These are phyloP conservation scores for Oscheius sp. DNA, from an alignment of 2,888 invertebrate species.

Conservation along the genomic window DNA sequence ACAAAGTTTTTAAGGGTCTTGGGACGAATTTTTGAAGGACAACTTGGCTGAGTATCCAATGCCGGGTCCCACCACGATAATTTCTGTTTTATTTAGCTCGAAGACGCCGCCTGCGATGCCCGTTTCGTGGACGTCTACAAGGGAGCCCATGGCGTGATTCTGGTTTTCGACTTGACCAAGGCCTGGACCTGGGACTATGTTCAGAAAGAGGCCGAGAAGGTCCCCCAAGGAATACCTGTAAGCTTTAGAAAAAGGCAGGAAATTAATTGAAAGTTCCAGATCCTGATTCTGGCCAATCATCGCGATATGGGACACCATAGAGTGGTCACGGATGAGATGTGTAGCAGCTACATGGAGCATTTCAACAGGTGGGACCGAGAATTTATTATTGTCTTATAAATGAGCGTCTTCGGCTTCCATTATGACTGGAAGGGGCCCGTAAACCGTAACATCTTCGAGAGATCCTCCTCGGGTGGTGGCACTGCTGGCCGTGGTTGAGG, in stretches of 20 bases:
- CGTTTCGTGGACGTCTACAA: conserved; percentile 96
- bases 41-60: no score
- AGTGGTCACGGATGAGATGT: conserved; percentile 79
- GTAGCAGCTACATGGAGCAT: conserved; percentile 46
- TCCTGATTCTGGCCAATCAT: conserved; percentile 91
- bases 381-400: conserved; percentile 1
- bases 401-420: neutral
- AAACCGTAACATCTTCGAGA: conserved; percentile 1
- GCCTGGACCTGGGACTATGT: conserved; percentile 96
- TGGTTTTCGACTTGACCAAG: conserved; percentile 94
- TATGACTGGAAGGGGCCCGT: neutral
- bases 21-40: no score
- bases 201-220: conserved; percentile 85
- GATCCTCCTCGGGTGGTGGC: conserved; percentile 11
- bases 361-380: conserved; percentile 44
- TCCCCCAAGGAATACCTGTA: conserved; percentile 76
- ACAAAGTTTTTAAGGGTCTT: no score
- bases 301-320: conserved; percentile 97
- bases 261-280: conserved; percentile 74
- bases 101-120: conserved; percentile 82
- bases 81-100: conserved; percentile 51
- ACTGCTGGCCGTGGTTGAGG: neutral
- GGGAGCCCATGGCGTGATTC: conserved; percentile 89
- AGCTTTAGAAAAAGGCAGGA: neutral
- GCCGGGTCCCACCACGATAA: no score